Evolutionary conservation across 2,888 invertebrate species (phyloP).

Genomic region (Mesoligia furuncula): DNA sequence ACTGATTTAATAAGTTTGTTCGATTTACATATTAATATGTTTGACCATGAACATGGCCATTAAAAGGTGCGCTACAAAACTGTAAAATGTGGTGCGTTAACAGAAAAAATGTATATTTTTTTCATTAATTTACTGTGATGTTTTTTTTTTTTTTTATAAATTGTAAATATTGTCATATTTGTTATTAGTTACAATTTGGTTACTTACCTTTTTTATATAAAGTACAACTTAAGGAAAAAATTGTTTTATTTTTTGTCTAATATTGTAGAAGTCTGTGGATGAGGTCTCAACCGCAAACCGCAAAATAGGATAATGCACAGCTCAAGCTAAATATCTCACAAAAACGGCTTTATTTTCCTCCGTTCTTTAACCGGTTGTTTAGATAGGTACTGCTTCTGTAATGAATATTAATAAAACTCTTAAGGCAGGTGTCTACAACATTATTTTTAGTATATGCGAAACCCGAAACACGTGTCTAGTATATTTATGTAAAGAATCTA

Average conservation of each 20-base stretch:
- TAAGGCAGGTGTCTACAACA: neutral
- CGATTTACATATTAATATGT: neutral
- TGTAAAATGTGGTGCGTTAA: too few species aligned
- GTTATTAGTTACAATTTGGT: neutral
- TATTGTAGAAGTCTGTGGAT: neutral
- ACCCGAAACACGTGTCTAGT: too few species aligned
- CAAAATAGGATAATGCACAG: slow-evolving; percentile 1
- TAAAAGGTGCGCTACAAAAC: neutral
- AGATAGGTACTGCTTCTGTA: neutral
- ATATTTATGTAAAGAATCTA: too few species aligned
- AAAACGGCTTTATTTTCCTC: neutral
- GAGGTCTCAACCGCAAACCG: slow-evolving; percentile 29
- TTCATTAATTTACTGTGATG: neutral
- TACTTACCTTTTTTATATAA: neutral
- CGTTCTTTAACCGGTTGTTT: neutral
- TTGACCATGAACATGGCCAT: slow-evolving; percentile 1
- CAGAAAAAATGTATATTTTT: neutral
- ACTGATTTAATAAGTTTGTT: neutral
- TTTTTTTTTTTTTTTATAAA: neutral
- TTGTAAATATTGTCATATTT: slow-evolving; percentile 1
- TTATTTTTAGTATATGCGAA: too few species aligned
- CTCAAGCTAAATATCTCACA: neutral
- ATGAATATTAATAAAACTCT: neutral
- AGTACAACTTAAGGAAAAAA: neutral
- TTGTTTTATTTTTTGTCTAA: slow-evolving; percentile 9